phyloP scores from a whole-genome alignment of 2,797 vertebrate genomes.

The Gobio occitaniae region DNA sequence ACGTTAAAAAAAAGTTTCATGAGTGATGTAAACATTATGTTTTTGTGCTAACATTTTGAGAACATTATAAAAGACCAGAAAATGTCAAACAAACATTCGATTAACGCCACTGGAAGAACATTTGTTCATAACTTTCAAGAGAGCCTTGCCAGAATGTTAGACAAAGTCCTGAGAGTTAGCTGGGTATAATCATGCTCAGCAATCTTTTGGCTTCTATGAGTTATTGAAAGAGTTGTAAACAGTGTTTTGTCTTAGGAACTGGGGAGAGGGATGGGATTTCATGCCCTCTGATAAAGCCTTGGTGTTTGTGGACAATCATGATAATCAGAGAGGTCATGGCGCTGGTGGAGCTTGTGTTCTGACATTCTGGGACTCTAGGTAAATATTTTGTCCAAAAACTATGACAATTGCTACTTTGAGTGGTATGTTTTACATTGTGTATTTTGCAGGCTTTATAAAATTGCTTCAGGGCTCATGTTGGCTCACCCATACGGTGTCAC shows the following conservation, averaged over 20 bases:
- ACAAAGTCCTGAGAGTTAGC: not conserved
- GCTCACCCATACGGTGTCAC: constrained; percentile 92
- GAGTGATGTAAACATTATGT: no score
- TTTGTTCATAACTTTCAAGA: not conserved
- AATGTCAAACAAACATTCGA: no score
- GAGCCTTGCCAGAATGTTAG: not conserved
- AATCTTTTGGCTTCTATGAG: not conserved
- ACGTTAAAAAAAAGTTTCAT: no score
- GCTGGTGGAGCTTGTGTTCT: constrained; percentile 87
- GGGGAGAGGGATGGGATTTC: constrained; percentile 95
- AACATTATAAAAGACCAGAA: no score
- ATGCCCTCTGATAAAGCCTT: constrained; percentile 83
- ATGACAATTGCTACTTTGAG: fast-evolving
- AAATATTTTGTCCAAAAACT: not conserved
- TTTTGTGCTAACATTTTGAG: no score
- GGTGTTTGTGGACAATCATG: constrained; percentile 94
- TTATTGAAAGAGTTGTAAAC: not conserved
- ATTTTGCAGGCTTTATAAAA: constrained; percentile 84
- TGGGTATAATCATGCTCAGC: not conserved
- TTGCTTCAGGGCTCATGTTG: constrained; percentile 89
- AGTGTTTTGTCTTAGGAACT: constrained; percentile 78
- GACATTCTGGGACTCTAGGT: constrained; percentile 92
- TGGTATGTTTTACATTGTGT: not conserved
- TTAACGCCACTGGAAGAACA: not conserved
- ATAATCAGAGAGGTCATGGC: constrained; percentile 92